These are phyloP conservation scores for Nephotettix cincticeps DNA, from an alignment of 1,140 invertebrate species.

Conservation along the genomic window DNA sequence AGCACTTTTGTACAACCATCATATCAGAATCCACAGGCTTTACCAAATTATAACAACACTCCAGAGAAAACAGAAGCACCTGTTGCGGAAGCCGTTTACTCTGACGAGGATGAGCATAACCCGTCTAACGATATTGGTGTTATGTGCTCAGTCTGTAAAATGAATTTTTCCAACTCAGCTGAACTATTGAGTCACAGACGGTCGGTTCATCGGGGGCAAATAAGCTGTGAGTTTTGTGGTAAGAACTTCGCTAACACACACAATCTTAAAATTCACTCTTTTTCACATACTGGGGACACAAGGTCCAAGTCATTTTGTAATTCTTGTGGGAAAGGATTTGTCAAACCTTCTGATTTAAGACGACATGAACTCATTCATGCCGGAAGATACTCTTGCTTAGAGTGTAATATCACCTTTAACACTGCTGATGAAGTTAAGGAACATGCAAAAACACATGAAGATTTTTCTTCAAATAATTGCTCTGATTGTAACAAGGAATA, in stretches of 20 bases:
- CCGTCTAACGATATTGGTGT: background rate
- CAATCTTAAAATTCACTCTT: slow-evolving; percentile 66
- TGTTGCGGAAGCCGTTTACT: slow-evolving; percentile 19
- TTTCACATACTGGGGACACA: slow-evolving; percentile 69
- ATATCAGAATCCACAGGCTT: no score
- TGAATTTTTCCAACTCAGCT: slow-evolving; percentile 13
- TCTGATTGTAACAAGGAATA: slow-evolving; percentile 25
- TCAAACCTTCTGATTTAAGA: slow-evolving; percentile 62
- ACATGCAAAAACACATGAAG: slow-evolving; percentile 1
- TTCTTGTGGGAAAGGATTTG: slow-evolving; percentile 70
- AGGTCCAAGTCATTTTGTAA: slow-evolving; percentile 66
- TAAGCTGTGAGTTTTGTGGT: slow-evolving; percentile 37
- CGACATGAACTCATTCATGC: slow-evolving; percentile 45
- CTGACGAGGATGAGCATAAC: slow-evolving; percentile 19
- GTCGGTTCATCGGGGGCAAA: slow-evolving; percentile 14
- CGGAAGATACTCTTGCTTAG: slow-evolving; percentile 33
- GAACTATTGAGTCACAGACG: slow-evolving; percentile 25
- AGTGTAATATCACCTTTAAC: slow-evolving; percentile 48
- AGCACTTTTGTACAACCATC: no score
- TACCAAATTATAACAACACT: background rate
- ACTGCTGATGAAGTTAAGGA: slow-evolving; percentile 14
- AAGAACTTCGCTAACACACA: slow-evolving; percentile 72
- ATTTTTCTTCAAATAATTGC: slow-evolving; percentile 7
- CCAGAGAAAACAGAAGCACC: slow-evolving; percentile 7
- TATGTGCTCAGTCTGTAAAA: slow-evolving; percentile 11